These are phyloP conservation scores for Gallinago nigripennis DNA, from an alignment of 2,797 vertebrate genomes.

Conservation along the genomic window DNA sequence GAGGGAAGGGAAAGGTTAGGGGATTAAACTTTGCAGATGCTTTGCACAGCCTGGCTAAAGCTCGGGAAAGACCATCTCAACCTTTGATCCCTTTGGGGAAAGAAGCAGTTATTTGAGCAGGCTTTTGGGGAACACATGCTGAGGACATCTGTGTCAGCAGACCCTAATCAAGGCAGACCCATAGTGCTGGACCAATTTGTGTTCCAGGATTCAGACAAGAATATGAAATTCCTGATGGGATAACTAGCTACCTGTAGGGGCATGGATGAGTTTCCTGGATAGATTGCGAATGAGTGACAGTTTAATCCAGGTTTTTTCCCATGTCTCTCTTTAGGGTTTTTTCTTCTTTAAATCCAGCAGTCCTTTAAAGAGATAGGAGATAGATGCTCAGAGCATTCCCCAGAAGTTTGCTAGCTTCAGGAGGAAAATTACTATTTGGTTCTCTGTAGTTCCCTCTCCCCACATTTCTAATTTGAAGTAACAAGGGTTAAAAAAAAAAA, in stretches of 20 bases:
- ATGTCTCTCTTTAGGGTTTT: neutral
- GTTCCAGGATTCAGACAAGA: constrained; percentile 69
- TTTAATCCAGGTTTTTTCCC: constrained; percentile 65
- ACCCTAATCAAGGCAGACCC: constrained; percentile 69
- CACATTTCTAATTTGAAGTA: neutral
- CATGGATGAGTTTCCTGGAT: constrained; percentile 62
- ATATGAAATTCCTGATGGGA: constrained; percentile 72
- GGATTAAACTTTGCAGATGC: constrained; percentile 52
- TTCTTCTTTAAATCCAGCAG: neutral
- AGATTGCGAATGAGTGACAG: constrained; percentile 73
- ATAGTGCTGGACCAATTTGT: constrained; percentile 60
- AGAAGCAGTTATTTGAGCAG: constrained; percentile 57
- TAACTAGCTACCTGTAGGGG: constrained; percentile 71
- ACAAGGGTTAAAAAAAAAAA: neutral
- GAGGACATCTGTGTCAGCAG: constrained; percentile 70
- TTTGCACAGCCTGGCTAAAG: constrained; percentile 50
- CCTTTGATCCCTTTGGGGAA: constrained; percentile 56
- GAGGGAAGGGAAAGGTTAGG: neutral
- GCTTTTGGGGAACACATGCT: constrained; percentile 61
- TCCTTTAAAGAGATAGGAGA: neutral
- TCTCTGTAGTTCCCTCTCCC: neutral
- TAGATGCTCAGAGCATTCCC: neutral
- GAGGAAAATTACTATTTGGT: neutral
- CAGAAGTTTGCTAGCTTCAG: neutral
- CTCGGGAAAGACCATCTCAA: constrained; percentile 64